Evolutionary conservation across 1,140 invertebrate genomes (phyloP).

Genomic region (Drosophila truncata): DNA sequence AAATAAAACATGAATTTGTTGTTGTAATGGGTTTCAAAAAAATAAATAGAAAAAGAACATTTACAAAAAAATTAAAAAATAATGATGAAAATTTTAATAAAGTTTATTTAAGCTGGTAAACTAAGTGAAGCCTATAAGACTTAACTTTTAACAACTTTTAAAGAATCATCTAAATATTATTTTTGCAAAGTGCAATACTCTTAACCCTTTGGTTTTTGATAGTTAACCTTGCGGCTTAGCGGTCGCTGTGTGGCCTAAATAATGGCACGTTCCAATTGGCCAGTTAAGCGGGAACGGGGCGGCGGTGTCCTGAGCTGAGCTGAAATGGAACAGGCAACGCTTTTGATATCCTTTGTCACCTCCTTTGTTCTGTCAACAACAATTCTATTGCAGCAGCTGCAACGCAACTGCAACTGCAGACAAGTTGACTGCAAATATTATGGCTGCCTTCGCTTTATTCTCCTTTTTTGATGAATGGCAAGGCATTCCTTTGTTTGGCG

Average conservation of each 20-base stretch:
- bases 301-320: not conserved
- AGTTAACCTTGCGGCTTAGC: conserved; percentile 47
- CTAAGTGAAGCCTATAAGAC: not conserved
- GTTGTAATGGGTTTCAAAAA: not conserved
- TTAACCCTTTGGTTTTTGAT: conserved; percentile 11
- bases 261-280: conserved; percentile 67
- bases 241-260: conserved; percentile 42
- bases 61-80: too few species aligned
- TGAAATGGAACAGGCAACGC: conserved; percentile 27
- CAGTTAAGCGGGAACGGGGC: conserved; percentile 6
- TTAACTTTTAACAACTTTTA: too few species aligned
- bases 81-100: not conserved
- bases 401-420: conserved; percentile 40
- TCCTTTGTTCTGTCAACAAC: conserved; percentile 62
- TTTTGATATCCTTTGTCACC: conserved; percentile 43
- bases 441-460: conserved; percentile 27
- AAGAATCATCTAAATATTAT: not conserved
- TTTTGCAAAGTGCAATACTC: conserved; percentile 10
- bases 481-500: conserved; percentile 38
- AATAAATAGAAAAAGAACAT: not conserved
- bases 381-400: conserved; percentile 41
- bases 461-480: conserved; percentile 38
- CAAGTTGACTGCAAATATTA: conserved; percentile 64
- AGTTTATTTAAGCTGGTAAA: not conserved
- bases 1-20: not conserved